Conservation (phyloP, 2,113 vertebrate species). For the Tetraodon nigroviridis region DNA sequence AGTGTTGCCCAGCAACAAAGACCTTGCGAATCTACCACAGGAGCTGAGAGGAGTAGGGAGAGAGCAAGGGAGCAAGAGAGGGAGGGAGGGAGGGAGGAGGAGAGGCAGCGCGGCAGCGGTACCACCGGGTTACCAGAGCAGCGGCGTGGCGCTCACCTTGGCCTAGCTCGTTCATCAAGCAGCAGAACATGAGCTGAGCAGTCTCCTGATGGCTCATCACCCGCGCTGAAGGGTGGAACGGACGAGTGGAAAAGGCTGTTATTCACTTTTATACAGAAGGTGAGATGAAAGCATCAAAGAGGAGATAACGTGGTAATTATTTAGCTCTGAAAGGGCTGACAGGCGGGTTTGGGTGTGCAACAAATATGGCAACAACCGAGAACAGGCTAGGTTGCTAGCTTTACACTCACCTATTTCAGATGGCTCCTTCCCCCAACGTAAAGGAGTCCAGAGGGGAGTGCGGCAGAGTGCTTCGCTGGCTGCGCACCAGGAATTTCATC, state of each 20-base stretch:
- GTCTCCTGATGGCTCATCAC: background rate
- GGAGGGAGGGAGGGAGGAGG: conserved; percentile 12
- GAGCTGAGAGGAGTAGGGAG: conserved; percentile 44
- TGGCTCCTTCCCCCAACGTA: background rate
- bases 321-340: no score
- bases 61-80: conserved; percentile 16
- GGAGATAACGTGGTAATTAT: background rate
- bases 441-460: conserved; percentile 36
- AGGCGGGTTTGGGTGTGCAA: background rate
- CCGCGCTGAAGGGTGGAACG: background rate
- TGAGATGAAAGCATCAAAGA: background rate
- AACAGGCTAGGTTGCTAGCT: no score
- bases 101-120: conserved; percentile 43
- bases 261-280: background rate
- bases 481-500: conserved; percentile 65
- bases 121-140: conserved; percentile 45
- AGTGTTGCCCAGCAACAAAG: conserved; percentile 78
- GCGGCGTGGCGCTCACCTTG: conserved; percentile 34
- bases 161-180: conserved; percentile 17
- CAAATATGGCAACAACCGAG: no score
- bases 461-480: conserved; percentile 65
- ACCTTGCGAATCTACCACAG: conserved; percentile 68
- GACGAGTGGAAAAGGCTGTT: background rate
- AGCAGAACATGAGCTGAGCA: background rate
- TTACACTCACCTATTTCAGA: background rate